Percentiles rank a stretch among this genome's conserved stretches.
These are phyloP conservation scores for Acropora tenuis DNA, from an alignment of 64 coral and sea anemone species.

Conservation along the genomic window DNA sequence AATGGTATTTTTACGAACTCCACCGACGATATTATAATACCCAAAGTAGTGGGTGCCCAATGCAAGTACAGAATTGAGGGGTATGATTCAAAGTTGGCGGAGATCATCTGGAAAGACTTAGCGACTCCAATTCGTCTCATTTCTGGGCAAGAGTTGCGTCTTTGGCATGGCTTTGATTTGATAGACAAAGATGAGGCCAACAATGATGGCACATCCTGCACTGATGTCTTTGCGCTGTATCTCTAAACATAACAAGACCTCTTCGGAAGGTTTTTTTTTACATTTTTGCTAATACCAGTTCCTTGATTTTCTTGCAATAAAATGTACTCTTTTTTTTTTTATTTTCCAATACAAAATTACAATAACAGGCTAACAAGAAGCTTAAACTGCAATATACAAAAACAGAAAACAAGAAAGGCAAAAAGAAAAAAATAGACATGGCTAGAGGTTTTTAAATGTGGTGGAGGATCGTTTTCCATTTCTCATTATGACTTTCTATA, in stretches of 20 bases:
- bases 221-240: slow-evolving; percentile 36
- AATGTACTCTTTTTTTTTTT: too few species aligned
- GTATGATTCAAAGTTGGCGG: slow-evolving; percentile 4
- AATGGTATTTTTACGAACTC: neutral
- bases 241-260: too few species aligned
- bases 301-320: too few species aligned
- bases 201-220: slow-evolving; percentile 15
- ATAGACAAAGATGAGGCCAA: neutral
- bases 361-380: too few species aligned
- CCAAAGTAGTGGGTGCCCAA: neutral
- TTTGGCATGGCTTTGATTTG: slow-evolving; percentile 51
- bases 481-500: too few species aligned
- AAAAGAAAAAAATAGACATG: too few species aligned
- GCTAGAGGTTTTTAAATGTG: too few species aligned
- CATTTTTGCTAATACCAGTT: too few species aligned
- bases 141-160: slow-evolving; percentile 29
- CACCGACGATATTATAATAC: neutral
- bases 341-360: too few species aligned
- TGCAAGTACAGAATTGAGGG: neutral
- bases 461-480: too few species aligned
- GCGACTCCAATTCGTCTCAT: slow-evolving; percentile 6
- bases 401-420: too few species aligned
- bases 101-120: slow-evolving; percentile 26
- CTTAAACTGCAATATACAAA: too few species aligned
- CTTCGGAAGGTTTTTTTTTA: neutral